Evolutionary conservation across 2,888 invertebrate species (phyloP), one percentile per base, ranked within the genome.

Genomic region (Dryomyza anilis): DNA sequence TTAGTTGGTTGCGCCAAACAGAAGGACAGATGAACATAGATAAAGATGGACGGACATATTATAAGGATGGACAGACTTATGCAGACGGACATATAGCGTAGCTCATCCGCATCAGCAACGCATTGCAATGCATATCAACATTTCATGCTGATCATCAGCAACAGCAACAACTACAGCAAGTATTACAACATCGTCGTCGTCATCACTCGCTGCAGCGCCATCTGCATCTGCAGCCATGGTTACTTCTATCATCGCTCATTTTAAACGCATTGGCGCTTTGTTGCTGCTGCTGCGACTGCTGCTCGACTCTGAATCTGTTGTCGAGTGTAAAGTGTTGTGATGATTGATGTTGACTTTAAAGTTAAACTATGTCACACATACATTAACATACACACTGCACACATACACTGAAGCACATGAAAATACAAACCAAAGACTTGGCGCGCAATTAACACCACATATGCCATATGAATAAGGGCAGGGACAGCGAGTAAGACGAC

Each of bases 331-430:
- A 56, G 16, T 56, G 56, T 19, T 56, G 56, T 43, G 27, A 25
- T 23, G 59, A 59, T 59, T 59, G 59, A 59, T 59, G 59, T 59
- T 30, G 59, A 48, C 59, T 48, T 29, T 48, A 48, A 48, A 59
- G 59, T 59, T 59, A 12, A 48, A 29, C 30, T 30, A 46, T 29
- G 21, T 46, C 29, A 43, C 46, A 30, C 23, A 19, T 21, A 48
- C 59, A 46, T 14, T 19, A 19, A 12, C 58, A 46, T 7, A 12
- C 16, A 43, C 57, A 58, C 25, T 29, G 29, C 12, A n/a, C 23
- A 21, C 39, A 45, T n/a, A n/a, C n/a, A n/a, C n/a, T n/a, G n/a
- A n/a, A n/a, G n/a, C n/a, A n/a, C n/a, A n/a, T n/a, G n/a, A n/a
- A n/a, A n/a, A n/a, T n/a, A n/a, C n/a, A n/a, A n/a, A n/a, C n/a